Percentiles rank a stretch among this genome's conserved stretches.
Conservation (phyloP, 2,113 vertebrate genomes). For the Cryptotis parvus region DNA sequence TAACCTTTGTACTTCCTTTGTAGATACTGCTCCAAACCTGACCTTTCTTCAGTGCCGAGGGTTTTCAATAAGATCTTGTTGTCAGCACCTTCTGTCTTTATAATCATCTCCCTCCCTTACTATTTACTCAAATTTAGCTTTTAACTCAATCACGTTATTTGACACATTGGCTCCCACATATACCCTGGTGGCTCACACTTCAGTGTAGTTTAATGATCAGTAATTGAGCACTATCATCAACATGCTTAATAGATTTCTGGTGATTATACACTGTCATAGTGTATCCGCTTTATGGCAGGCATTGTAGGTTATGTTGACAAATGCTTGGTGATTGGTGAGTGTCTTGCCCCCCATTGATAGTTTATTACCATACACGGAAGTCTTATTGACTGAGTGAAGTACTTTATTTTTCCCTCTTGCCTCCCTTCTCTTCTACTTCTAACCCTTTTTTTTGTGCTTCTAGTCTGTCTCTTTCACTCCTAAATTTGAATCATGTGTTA, state of each 20-base stretch:
- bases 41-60: neutral
- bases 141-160: neutral
- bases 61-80: neutral
- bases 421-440: neutral
- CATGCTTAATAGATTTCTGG: neutral
- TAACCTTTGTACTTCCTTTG: neutral
- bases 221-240: too few relatives aligned
- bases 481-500: neutral
- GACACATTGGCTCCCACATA: too few relatives aligned
- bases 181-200: too few relatives aligned
- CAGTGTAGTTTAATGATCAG: too few relatives aligned
- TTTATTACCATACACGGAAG: neutral
- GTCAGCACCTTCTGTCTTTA: neutral
- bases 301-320: neutral
- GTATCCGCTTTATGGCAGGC: neutral
- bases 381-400: neutral
- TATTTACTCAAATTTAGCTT: neutral
- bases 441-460: neutral
- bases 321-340: neutral
- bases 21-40: neutral
- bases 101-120: neutral
- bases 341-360: neutral
- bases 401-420: neutral
- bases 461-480: neutral
- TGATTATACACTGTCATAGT: rapidly evolving